Evolutionary conservation across 2,888 invertebrate species (phyloP).

Genomic region (Pandemis corylana): DNA sequence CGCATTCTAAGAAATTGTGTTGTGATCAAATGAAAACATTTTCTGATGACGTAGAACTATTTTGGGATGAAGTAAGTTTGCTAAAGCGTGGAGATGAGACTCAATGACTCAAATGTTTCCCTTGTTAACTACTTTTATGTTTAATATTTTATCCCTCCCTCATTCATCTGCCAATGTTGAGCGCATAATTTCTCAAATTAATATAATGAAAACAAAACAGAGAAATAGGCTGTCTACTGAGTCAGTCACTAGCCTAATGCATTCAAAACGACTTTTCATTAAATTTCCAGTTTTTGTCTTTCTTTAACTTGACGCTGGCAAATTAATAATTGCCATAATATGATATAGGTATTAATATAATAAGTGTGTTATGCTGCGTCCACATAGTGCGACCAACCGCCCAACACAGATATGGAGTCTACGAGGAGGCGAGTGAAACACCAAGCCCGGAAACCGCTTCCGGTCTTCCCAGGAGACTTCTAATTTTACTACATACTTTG

Average conservation of each 20-base stretch:
- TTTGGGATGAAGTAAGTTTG: slow-evolving; percentile 42
- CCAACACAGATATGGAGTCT: no score
- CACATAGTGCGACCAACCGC: no score
- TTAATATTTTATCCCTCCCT: slow-evolving; percentile 40
- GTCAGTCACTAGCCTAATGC: slow-evolving; percentile 34
- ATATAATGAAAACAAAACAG: slow-evolving; percentile 31
- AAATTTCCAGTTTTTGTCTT: no score
- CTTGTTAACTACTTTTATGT: slow-evolving; percentile 36
- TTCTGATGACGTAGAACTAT: slow-evolving; percentile 42
- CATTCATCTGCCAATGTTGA: slow-evolving; percentile 42
- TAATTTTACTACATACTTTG: no score
- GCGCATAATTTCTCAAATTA: slow-evolving; percentile 27
- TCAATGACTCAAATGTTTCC: slow-evolving; percentile 42
- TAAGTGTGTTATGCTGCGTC: no score
- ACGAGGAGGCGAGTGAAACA: no score
- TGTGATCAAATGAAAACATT: slow-evolving; percentile 38
- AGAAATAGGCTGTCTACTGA: slow-evolving; percentile 37
- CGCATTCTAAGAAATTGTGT: slow-evolving; percentile 33
- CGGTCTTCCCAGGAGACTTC: no score
- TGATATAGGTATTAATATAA: no score
- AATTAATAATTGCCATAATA: no score
- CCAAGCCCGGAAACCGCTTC: no score
- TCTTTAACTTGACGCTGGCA: no score
- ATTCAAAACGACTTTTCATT: slow-evolving; percentile 31
- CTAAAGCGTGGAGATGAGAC: slow-evolving; percentile 40